phyloP scores from a whole-genome alignment of 2,113 vertebrate genomes.

The Sebastes schlegelii region DNA sequence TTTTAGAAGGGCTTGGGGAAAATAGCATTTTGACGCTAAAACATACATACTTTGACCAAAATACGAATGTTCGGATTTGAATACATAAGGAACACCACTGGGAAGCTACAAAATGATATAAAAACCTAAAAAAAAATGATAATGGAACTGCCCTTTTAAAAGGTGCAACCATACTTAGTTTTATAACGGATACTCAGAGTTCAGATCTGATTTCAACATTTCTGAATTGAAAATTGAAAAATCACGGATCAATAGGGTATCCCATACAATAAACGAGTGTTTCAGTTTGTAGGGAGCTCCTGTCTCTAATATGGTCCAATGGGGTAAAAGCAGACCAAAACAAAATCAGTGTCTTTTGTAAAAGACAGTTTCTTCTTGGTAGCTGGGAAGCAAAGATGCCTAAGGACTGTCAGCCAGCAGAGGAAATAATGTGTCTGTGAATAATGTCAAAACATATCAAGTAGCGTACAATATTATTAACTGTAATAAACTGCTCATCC shows the following conservation, averaged over 20 bases:
- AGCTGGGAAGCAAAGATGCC: not conserved
- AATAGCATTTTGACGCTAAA: too few relatives aligned
- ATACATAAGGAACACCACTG: too few relatives aligned
- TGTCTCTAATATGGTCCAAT: not conserved
- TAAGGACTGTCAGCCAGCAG: not conserved
- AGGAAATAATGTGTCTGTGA: not conserved
- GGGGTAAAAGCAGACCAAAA: not conserved
- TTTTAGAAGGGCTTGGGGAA: too few relatives aligned
- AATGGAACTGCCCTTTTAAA: not conserved
- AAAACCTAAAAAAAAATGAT: too few relatives aligned
- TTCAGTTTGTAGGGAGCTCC: not conserved
- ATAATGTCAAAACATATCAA: slow-evolving; percentile 5
- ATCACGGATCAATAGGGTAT: not conserved
- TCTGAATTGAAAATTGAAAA: not conserved
- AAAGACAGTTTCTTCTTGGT: not conserved
- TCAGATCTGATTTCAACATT: not conserved
- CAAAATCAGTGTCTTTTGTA: not conserved
- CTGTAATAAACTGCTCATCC: not conserved
- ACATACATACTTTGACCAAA: too few relatives aligned
- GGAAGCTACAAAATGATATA: too few relatives aligned
- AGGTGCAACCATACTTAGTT: not conserved
- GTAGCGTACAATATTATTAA: not conserved
- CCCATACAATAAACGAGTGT: not conserved
- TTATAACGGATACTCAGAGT: not conserved
- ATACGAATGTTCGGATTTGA: too few relatives aligned